Evolutionary conservation across 2,888 invertebrate species (phyloP), one percentile per base, ranked within the genome.

Genomic region (Callyntrura sp.): DNA sequence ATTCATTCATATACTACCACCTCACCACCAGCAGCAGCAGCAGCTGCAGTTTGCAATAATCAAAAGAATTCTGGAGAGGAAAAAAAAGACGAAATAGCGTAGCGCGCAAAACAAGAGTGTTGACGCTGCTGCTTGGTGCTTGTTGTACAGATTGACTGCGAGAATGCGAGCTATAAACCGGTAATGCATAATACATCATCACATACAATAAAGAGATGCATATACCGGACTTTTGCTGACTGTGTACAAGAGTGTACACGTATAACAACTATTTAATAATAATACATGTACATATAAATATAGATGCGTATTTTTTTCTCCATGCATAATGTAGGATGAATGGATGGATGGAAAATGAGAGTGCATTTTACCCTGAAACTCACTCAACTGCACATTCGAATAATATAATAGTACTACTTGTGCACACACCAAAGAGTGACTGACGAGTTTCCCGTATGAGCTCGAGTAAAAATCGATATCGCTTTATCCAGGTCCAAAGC

Each of bases 401-500:
- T 65, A 43, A 60, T 43, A 17, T 43, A 48, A 57, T 28, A 25
- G 76, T 51, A 76, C 76, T 51, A 76, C 76, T 51, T 23, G 51
- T 51, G 23, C 68, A 68, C 51, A 48, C 68, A 68, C 51, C 25
- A 83, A 51, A 51, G 76, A 48, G 82, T 70, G 70, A 81, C 51
- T 70, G 86, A 81, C 81, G 86, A 87, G 79, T 70, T 81, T 88
- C 81, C 87, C 82, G 79, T 82, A 82, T 82, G 73, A 88, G 82
- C 87, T 88, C 82, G 79, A 62, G 84, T 11, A 82, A 89, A 89
- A 89, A 89, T 89, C 89, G 89, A 89, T 89, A 84, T n/a, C 57
- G 68, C 89, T 89, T 89, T 89, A 89, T 84, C 89, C 89, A 89
- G 89, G 84, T 84, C 89, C 84, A 89, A 89, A 89, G 89, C 84